These are phyloP conservation scores for Drosophila tropicalis DNA, from an alignment of 1,140 invertebrate genomes.

Conservation along the genomic window DNA sequence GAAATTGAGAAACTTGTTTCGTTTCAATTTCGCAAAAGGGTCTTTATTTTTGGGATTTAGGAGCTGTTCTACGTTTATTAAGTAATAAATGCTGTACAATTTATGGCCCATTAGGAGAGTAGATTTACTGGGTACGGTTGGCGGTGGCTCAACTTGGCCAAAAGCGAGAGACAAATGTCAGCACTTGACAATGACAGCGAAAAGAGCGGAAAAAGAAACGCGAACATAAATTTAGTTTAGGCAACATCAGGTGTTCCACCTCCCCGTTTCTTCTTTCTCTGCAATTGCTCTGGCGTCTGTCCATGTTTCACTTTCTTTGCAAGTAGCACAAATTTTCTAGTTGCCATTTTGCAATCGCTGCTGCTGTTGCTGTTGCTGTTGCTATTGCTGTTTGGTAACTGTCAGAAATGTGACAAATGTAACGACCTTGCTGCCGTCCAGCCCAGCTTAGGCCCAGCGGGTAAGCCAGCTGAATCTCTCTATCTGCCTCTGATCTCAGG, in stretches of 20 bases:
- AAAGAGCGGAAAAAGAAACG: constrained; percentile 3
- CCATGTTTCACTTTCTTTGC: constrained; percentile 4
- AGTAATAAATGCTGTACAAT: constrained; percentile 74
- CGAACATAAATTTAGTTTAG: constrained; percentile 54
- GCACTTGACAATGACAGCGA: constrained; percentile 20
- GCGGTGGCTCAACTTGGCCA: constrained; percentile 16
- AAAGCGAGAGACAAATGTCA: constrained; percentile 21
- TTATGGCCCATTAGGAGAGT: constrained; percentile 50
- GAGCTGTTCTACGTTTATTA: constrained; percentile 52
- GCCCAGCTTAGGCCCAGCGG: constrained; percentile 26
- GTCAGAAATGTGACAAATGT: constrained; percentile 61
- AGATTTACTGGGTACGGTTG: constrained; percentile 26
- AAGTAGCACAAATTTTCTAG: constrained; percentile 66
- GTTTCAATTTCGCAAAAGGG: neutral
- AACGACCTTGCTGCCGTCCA: constrained; percentile 46
- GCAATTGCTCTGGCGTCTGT: neutral
- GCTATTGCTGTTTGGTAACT: constrained; percentile 37
- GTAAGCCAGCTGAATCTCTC: constrained; percentile 24
- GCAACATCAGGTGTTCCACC: constrained; percentile 38
- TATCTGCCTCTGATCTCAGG: neutral
- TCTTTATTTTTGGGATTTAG: constrained; percentile 36
- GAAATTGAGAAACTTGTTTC: constrained; percentile 13
- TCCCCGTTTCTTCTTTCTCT: neutral
- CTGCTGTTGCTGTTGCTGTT: no score
- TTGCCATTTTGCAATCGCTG: constrained; percentile 54